Evolutionary conservation across 1,140 invertebrate species (phyloP).

Genomic region (Drosophila funebris): DNA sequence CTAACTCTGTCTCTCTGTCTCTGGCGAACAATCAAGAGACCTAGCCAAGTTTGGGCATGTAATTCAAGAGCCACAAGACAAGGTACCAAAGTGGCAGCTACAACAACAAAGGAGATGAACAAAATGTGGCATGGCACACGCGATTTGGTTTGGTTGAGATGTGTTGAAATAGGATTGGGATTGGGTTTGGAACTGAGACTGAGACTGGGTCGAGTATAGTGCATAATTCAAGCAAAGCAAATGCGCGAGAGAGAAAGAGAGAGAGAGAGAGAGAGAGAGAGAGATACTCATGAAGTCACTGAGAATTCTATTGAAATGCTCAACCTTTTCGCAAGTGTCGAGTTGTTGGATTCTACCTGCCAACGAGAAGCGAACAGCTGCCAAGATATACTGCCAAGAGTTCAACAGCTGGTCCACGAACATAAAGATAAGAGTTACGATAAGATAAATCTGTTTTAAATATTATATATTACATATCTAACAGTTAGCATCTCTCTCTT

Average conservation of each 20-base stretch:
- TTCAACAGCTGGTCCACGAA: constrained; percentile 4
- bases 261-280: neutral
- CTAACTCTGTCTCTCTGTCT: constrained; percentile 12
- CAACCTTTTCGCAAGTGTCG: constrained; percentile 31
- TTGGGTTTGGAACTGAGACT: neutral
- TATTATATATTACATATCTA: neutral
- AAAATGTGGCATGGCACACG: constrained; percentile 24
- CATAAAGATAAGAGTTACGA: neutral
- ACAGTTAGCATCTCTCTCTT: constrained; percentile 2
- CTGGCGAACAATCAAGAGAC: neutral
- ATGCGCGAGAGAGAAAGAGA: neutral
- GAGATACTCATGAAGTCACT: neutral
- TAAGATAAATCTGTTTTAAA: constrained; percentile 14
- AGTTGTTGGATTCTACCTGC: constrained; percentile 31
- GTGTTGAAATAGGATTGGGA: neutral
- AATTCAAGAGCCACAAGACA: constrained; percentile 27
- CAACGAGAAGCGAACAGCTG: constrained; percentile 15
- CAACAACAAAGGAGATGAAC: neutral
- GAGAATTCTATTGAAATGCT: constrained; percentile 38
- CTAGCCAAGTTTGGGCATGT: constrained; percentile 28
- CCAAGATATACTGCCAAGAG: constrained; percentile 8
- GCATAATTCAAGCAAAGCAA: constrained; percentile 16
- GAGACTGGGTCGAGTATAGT: neutral
- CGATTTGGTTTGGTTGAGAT: constrained; percentile 7
- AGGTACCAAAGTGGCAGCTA: constrained; percentile 19